A percentile compares a stretch with the other conserved stretches of the same genome.
These are phyloP conservation scores for Huso huso DNA, from an alignment of 2,797 vertebrate genomes.

Conservation along the genomic window DNA sequence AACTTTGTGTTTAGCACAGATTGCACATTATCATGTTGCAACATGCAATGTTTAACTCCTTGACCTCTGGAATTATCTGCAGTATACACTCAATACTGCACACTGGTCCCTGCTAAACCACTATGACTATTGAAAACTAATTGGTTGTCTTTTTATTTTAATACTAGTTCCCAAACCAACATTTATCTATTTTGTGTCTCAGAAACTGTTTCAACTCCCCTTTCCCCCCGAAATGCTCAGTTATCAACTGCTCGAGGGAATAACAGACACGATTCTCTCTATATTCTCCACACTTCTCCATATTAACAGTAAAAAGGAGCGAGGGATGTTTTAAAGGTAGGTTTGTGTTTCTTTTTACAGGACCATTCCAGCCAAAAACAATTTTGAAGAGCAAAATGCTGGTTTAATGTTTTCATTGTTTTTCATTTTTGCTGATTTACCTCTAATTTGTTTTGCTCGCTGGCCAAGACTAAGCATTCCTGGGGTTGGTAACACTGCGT, in stretches of 20 bases:
- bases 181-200: constrained; percentile 19
- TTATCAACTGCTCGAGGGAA: constrained; percentile 15
- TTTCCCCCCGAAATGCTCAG: too few relatives aligned
- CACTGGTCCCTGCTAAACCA: too few relatives aligned
- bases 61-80: constrained; percentile 34
- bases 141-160: constrained; percentile 21
- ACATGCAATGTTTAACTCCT: too few relatives aligned
- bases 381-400: constrained; percentile 46
- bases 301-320: constrained; percentile 40
- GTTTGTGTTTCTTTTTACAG: constrained; percentile 59
- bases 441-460: constrained; percentile 30
- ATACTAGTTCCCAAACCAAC: constrained; percentile 30
- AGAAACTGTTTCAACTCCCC: constrained; percentile 21
- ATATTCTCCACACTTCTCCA: constrained; percentile 20
- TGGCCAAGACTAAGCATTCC: constrained; percentile 6
- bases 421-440: constrained; percentile 51
- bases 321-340: constrained; percentile 50
- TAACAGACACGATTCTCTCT: constrained; percentile 19
- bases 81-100: constrained; percentile 16
- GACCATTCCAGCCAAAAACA: constrained; percentile 58
- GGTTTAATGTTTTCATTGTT: constrained; percentile 65
- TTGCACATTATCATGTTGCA: too few relatives aligned
- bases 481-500: constrained; percentile 14
- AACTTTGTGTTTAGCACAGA: too few relatives aligned
- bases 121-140: too few relatives aligned